A percentile compares a stretch with the other conserved stretches of the same genome.
Conservation (phyloP, 2,888 invertebrate genomes). For the Pollenia angustigena region DNA sequence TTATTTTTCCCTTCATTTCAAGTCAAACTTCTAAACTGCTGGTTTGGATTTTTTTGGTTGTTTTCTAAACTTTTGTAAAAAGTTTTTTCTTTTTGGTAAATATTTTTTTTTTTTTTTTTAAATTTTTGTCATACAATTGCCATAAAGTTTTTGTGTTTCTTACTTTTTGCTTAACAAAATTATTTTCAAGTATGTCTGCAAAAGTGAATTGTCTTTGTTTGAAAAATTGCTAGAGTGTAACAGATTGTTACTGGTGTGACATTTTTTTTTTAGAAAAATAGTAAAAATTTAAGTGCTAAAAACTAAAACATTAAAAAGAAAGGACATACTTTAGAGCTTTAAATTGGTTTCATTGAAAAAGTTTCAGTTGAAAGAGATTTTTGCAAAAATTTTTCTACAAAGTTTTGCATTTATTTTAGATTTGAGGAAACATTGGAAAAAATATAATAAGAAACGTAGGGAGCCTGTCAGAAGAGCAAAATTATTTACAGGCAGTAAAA, state of each 20-base stretch:
- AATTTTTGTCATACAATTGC: conserved; percentile 46
- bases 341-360: no score
- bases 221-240: conserved; percentile 21
- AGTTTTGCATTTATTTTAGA: no score
- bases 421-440: no score
- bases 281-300: not conserved
- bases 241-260: not conserved
- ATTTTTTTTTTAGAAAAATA: not conserved
- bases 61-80: conserved; percentile 30
- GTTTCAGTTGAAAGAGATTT: no score
- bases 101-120: not conserved
- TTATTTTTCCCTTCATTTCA: not conserved
- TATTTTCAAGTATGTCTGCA: conserved; percentile 21
- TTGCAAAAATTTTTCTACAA: no score
- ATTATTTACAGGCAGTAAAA: no score
- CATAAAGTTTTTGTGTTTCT: conserved; percentile 46
- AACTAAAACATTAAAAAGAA: not conserved
- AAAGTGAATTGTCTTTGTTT: conserved; percentile 6
- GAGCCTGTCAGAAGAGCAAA: no score
- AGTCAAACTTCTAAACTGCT: conserved; percentile 51
- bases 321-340: not conserved
- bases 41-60: conserved; percentile 23
- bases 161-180: conserved; percentile 13
- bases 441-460: no score
- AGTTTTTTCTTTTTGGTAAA: conserved; percentile 12